Evolutionary conservation across 2,888 invertebrate species (phyloP).

Genomic region (Volucella inflata): DNA sequence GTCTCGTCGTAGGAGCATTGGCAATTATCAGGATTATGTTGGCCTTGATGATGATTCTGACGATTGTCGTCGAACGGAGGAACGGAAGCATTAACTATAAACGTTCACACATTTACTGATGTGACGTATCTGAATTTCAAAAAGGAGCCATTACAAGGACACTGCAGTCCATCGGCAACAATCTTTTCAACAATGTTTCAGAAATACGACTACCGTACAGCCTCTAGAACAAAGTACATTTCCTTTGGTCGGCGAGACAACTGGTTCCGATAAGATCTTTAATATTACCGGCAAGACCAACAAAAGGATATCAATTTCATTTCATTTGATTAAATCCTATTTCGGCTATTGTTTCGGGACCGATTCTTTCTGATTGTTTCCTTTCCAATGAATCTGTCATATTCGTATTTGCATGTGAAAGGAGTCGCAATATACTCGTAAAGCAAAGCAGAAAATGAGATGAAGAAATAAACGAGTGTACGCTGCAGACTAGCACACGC

Average conservation of each 20-base stretch:
- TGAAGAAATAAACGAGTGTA: conserved; percentile 12
- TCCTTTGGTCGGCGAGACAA: conserved; percentile 25
- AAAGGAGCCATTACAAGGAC: too few relatives aligned
- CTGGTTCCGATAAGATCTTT: conserved; percentile 63
- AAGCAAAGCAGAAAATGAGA: not conserved
- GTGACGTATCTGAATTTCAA: too few relatives aligned
- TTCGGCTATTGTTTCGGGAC: conserved; percentile 65
- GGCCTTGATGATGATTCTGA: too few relatives aligned
- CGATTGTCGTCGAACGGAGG: too few relatives aligned
- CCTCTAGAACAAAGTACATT: conserved; percentile 27
- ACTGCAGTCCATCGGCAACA: too few relatives aligned
- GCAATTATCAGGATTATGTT: too few relatives aligned
- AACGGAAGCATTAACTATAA: too few relatives aligned
- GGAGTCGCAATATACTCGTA: too few relatives aligned
- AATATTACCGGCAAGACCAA: conserved; percentile 53
- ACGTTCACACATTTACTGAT: too few relatives aligned
- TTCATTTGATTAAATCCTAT: conserved; percentile 73
- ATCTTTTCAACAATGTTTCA: not conserved
- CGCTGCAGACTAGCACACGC: conserved; percentile 25
- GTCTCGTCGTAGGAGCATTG: too few relatives aligned
- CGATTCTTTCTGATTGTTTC: conserved; percentile 53
- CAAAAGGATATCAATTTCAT: conserved; percentile 74
- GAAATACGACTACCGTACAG: conserved; percentile 22
- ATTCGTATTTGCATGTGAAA: conserved; percentile 37
- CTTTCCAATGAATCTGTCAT: conserved; percentile 49